Evolutionary conservation across 2,113 vertebrate genomes (phyloP).

Genomic region (Coreoperca whiteheadi): DNA sequence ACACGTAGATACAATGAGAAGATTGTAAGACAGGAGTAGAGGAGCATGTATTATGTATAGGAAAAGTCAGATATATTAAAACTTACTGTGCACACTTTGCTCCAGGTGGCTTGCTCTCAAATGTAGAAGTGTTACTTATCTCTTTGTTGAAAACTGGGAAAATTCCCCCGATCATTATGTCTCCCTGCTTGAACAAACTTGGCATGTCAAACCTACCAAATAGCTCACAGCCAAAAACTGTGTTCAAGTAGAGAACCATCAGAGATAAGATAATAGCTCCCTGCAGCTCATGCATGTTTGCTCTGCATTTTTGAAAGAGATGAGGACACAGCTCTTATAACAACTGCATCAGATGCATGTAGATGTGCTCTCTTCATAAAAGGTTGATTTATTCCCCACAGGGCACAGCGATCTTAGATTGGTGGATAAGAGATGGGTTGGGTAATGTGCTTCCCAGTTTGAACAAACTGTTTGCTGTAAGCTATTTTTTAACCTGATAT

Average conservation of each 20-base stretch:
- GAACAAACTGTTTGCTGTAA: too few relatives aligned
- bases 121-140: constrained; percentile 53
- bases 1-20: neutral
- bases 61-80: constrained; percentile 26
- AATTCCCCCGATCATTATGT: constrained; percentile 85
- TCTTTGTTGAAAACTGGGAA: constrained; percentile 85
- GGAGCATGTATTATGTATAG: neutral
- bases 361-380: constrained; percentile 16
- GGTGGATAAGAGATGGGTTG: neutral
- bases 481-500: too few relatives aligned
- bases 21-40: neutral
- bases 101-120: constrained; percentile 61
- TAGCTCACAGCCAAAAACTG: constrained; percentile 66
- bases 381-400: constrained; percentile 20
- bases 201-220: constrained; percentile 72
- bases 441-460: too few relatives aligned
- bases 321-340: constrained; percentile 40
- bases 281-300: constrained; percentile 58
- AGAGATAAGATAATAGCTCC: constrained; percentile 24
- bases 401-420: constrained; percentile 58
- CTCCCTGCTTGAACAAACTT: constrained; percentile 76
- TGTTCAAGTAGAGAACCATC: constrained; percentile 45
- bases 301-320: constrained; percentile 6
- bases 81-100: constrained; percentile 79
- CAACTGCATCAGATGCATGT: constrained; percentile 1